These are phyloP conservation scores for Elysia crispata DNA, from an alignment of 2,888 invertebrate genomes.

Conservation along the genomic window DNA sequence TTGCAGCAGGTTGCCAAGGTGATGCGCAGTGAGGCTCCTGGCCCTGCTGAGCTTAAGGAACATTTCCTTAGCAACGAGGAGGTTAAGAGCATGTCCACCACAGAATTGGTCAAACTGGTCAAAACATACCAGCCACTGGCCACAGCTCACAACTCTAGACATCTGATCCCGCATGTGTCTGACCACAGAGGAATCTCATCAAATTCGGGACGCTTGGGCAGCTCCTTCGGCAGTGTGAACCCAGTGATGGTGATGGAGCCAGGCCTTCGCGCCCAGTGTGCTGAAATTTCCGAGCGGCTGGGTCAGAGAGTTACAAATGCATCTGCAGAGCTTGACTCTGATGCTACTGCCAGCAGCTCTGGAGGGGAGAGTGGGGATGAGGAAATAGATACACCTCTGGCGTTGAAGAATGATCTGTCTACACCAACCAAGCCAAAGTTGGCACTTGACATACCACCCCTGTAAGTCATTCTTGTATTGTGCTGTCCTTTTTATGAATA, in stretches of 20 bases:
- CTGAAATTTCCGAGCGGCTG: constrained; percentile 83
- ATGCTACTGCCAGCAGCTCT: constrained; percentile 95
- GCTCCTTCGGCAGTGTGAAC: constrained; percentile 44
- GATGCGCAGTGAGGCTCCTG: constrained; percentile 55
- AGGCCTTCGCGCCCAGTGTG: constrained; percentile 80
- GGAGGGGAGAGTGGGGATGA: constrained; percentile 97
- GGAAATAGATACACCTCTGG: constrained; percentile 74
- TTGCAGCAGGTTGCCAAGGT: constrained; percentile 70
- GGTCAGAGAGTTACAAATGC: constrained; percentile 86
- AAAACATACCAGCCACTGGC: constrained; percentile 78
- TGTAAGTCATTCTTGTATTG: constrained; percentile 53
- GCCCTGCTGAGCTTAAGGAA: constrained; percentile 63
- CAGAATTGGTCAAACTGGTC: constrained; percentile 82
- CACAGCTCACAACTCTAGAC: constrained; percentile 38
- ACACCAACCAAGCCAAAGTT: constrained; percentile 56
- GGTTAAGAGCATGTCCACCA: constrained; percentile 77
- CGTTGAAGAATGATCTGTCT: not conserved
- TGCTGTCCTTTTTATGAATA: no score
- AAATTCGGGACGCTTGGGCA: constrained; percentile 48
- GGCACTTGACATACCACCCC: constrained; percentile 50
- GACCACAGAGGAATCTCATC: constrained; percentile 11
- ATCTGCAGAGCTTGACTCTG: constrained; percentile 89
- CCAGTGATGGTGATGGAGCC: constrained; percentile 67
- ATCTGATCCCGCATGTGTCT: not conserved
- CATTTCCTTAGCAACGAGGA: constrained; percentile 75